These are phyloP conservation scores for Myathropa florea DNA, from an alignment of 2,888 invertebrate species.

Conservation along the genomic window DNA sequence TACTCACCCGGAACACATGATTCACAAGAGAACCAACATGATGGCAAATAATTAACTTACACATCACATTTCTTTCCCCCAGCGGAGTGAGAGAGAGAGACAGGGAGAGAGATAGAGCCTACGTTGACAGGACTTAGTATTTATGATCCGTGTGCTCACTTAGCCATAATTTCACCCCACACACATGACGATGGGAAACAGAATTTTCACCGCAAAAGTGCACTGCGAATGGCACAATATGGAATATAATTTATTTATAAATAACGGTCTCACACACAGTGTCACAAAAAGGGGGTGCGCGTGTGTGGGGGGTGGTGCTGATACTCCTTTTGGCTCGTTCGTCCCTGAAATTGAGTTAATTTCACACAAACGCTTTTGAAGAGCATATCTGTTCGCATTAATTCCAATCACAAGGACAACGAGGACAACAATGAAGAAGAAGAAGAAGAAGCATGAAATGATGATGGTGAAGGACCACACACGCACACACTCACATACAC, in stretches of 20 bases:
- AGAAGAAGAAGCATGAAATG: too few species aligned
- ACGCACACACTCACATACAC: neutral
- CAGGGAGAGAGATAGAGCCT: too few species aligned
- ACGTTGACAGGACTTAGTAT: neutral
- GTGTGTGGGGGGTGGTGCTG: neutral
- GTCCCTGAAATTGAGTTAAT: neutral
- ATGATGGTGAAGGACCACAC: too few species aligned
- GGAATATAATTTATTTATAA: neutral
- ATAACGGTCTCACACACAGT: neutral
- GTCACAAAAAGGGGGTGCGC: neutral
- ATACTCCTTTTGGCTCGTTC: neutral
- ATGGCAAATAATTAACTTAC: too few species aligned
- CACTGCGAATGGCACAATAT: neutral
- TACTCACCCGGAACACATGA: too few species aligned
- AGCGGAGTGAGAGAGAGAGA: too few species aligned
- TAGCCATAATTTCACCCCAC: neutral
- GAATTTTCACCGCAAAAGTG: neutral
- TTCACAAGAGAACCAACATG: too few species aligned
- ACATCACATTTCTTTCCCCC: too few species aligned
- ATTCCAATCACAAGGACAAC: too few species aligned
- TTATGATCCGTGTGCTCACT: neutral
- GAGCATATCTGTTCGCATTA: neutral
- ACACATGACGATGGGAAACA: neutral
- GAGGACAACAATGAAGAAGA: too few species aligned
- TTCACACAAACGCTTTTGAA: neutral